Conservation (phyloP, 2,797 vertebrate species). For the Chiloscyllium punctatum region DNA sequence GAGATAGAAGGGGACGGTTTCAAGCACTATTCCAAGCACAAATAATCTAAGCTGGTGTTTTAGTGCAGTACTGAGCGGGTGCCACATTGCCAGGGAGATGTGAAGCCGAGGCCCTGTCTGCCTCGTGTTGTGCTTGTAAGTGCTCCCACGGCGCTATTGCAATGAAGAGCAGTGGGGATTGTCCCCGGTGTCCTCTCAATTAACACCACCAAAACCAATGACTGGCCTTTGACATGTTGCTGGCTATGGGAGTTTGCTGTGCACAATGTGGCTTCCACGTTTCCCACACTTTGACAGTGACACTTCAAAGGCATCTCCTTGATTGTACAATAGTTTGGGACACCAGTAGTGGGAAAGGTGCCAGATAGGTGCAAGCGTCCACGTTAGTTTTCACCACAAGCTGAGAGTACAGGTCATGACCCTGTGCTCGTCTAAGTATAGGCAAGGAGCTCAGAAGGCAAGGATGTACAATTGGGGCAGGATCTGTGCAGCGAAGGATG, state of each 20-base stretch:
- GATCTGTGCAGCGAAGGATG: background rate
- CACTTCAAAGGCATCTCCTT: background rate
- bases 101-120: background rate
- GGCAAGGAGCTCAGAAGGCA: background rate
- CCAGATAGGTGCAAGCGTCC: background rate
- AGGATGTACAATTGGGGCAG: background rate
- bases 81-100: background rate
- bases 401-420: too few relatives aligned
- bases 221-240: background rate
- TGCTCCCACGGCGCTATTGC: background rate
- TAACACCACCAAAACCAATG: background rate
- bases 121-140: background rate
- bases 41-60: background rate
- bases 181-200: background rate
- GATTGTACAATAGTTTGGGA: background rate
- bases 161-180: background rate
- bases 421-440: background rate
- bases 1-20: background rate
- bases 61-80: background rate
- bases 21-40: background rate
- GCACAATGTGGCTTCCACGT: background rate
- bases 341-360: background rate
- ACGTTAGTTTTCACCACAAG: background rate
- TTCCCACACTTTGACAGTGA: background rate
- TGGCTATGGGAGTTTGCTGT: background rate